phyloP scores from a whole-genome alignment of 2,113 vertebrate genomes.

The Gracilinanus agilis region DNA sequence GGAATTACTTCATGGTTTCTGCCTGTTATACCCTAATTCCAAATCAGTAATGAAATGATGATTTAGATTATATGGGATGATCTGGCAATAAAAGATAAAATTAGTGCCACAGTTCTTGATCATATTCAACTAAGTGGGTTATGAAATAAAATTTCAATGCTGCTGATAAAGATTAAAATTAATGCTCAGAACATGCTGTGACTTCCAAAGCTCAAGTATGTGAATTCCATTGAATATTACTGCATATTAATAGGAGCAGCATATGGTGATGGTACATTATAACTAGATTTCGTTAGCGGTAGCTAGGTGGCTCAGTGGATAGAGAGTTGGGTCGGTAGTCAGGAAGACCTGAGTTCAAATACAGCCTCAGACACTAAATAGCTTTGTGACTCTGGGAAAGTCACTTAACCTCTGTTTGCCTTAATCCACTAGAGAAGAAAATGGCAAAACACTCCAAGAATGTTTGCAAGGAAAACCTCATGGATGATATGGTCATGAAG shows the following conservation, averaged over 20 bases:
- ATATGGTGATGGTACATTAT: background rate
- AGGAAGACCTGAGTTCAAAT: background rate
- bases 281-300: background rate
- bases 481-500: background rate
- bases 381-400: background rate
- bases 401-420: background rate
- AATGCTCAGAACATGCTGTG: conserved; percentile 50
- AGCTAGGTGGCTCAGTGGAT: background rate
- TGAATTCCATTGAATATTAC: conserved; percentile 64
- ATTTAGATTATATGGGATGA: conserved; percentile 43
- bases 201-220: conserved; percentile 45
- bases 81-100: conserved; percentile 38
- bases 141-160: conserved; percentile 40
- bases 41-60: conserved; percentile 11
- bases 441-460: background rate
- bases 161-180: conserved; percentile 61
- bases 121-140: conserved; percentile 42
- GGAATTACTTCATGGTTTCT: conserved; percentile 3
- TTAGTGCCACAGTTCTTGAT: conserved; percentile 18
- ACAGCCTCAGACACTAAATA: background rate
- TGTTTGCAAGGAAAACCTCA: background rate
- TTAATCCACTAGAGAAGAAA: background rate
- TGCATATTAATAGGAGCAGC: conserved; percentile 54
- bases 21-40: background rate
- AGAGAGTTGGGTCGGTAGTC: background rate